A percentile compares a stretch with the other conserved stretches of the same genome.
phyloP scores from a whole-genome alignment of 2,888 invertebrate species.

The Drosophila nr. medialis region DNA sequence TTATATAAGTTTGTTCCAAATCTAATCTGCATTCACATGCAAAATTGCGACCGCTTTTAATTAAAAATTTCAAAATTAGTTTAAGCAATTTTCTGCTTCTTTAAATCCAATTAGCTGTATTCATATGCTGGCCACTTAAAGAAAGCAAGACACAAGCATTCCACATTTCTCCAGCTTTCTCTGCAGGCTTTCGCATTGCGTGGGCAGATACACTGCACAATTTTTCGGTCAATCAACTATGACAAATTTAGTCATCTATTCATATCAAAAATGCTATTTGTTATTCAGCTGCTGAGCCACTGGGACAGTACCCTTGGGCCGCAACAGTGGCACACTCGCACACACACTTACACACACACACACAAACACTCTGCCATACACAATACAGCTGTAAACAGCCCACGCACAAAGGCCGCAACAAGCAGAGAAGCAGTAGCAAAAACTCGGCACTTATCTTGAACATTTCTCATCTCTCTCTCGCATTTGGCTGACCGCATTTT shows the following conservation, averaged over 20 bases:
- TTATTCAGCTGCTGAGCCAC: constrained; percentile 51
- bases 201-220: constrained; percentile 37
- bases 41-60: not conserved
- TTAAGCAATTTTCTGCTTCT: not conserved
- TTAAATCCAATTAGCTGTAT: constrained; percentile 39
- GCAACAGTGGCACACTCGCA: constrained; percentile 8
- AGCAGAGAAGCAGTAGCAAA: not conserved
- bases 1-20: too few relatives aligned
- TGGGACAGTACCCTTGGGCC: constrained; percentile 24
- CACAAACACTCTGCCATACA: constrained; percentile 8
- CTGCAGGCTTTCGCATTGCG: not conserved
- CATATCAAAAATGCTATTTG: constrained; percentile 57
- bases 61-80: not conserved
- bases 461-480: constrained; percentile 12
- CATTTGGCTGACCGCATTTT: constrained; percentile 69
- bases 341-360: not conserved
- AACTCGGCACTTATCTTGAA: not conserved
- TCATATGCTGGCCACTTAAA: constrained; percentile 17
- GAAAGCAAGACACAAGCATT: not conserved
- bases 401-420: constrained; percentile 37
- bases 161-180: constrained; percentile 4
- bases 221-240: constrained; percentile 65
- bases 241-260: constrained; percentile 59
- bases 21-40: not conserved
- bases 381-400: constrained; percentile 25